A percentile compares a stretch with the other conserved stretches of the same genome.
phyloP scores from a whole-genome alignment of 2,113 vertebrate species.

The Rhinogobius similis region DNA sequence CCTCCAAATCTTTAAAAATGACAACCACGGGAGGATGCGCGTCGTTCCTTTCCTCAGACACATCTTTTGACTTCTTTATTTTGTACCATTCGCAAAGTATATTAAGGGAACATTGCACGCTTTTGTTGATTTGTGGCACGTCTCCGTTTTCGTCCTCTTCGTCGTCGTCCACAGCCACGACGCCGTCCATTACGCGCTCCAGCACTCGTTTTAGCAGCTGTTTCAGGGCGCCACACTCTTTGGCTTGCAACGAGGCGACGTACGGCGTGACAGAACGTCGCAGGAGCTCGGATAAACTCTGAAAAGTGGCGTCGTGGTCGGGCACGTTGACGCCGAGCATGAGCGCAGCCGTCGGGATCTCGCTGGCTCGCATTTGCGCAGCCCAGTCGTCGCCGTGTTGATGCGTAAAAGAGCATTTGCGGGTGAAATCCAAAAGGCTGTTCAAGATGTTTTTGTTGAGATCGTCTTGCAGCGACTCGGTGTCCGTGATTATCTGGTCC shows the following conservation, averaged over 20 bases:
- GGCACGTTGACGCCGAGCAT: neutral
- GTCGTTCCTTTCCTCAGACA: neutral
- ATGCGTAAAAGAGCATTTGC: neutral
- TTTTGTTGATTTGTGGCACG: neutral
- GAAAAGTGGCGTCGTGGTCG: neutral
- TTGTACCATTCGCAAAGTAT: neutral
- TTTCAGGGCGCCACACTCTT: neutral
- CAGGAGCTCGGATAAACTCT: neutral
- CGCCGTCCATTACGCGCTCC: neutral
- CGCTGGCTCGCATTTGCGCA: neutral
- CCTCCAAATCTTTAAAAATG: neutral
- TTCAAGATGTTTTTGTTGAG: neutral
- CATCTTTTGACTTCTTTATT: neutral
- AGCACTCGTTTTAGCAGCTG: neutral
- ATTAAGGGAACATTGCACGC: neutral
- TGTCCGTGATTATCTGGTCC: neutral
- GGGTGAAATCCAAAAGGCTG: neutral
- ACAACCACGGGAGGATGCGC: neutral
- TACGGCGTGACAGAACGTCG: neutral
- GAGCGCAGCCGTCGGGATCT: neutral
- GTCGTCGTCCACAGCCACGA: neutral
- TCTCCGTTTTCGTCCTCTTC: neutral
- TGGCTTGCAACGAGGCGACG: neutral
- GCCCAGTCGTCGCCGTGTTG: neutral
- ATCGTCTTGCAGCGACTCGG: neutral